Evolutionary conservation across 2,888 invertebrate species (phyloP).

Genomic region (Opisthograptis luteolata): DNA sequence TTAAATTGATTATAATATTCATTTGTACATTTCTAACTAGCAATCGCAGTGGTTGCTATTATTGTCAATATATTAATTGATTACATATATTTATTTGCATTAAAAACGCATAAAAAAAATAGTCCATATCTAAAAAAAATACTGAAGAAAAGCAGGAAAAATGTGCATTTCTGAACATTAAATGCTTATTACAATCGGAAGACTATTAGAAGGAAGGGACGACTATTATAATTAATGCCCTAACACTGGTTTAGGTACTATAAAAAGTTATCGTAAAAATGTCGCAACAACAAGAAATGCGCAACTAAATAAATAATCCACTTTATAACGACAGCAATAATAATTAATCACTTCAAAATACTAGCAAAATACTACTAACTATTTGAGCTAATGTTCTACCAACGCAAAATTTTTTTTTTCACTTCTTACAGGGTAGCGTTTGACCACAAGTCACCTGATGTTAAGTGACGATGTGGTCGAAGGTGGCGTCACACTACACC

Average conservation of each 20-base stretch:
- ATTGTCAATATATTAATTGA: conserved; percentile 26
- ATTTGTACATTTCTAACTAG: conserved; percentile 23
- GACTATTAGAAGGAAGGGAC: not conserved
- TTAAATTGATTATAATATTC: conserved; percentile 8
- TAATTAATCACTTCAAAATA: conserved; percentile 34
- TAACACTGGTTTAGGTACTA: too few species aligned
- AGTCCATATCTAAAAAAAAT: not conserved
- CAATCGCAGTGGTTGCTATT: conserved; percentile 19
- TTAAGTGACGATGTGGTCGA: too few species aligned
- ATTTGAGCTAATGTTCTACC: conserved; percentile 32
- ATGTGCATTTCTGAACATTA: conserved; percentile 2
- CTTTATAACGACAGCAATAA: conserved; percentile 16
- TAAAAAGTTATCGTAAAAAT: conserved; percentile 5
- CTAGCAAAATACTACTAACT: conserved; percentile 11
- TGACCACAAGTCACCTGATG: too few species aligned
- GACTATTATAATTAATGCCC: not conserved
- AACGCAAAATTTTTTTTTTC: too few species aligned
- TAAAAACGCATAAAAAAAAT: not conserved
- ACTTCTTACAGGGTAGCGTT: too few species aligned
- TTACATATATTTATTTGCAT: not conserved
- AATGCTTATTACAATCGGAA: conserved; percentile 22
- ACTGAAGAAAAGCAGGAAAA: not conserved
- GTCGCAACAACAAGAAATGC: conserved; percentile 14
- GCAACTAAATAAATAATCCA: conserved; percentile 11
- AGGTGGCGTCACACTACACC: too few species aligned